These are phyloP conservation scores for Eilema griseolum DNA, from an alignment of 2,888 invertebrate species.

Conservation along the genomic window DNA sequence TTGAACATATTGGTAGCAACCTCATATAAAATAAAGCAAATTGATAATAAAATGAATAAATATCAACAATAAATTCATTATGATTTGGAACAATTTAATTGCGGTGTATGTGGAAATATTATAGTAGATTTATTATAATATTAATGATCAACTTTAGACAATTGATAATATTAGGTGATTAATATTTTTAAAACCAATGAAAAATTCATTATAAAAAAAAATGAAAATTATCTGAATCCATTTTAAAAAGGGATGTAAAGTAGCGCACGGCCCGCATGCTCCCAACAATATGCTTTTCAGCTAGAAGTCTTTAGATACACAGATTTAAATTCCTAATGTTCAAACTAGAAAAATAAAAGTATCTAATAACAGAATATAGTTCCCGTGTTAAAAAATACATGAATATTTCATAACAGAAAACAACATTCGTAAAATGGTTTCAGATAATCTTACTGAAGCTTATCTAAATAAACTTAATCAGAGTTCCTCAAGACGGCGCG, in stretches of 20 bases:
- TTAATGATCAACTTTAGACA: constrained; percentile 53
- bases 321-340: constrained; percentile 65
- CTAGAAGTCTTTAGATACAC: constrained; percentile 43
- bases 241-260: constrained; percentile 46
- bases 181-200: constrained; percentile 73
- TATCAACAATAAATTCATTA: constrained; percentile 75
- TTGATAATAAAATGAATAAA: constrained; percentile 63
- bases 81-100: constrained; percentile 66
- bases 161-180: constrained; percentile 42
- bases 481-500: constrained; percentile 6
- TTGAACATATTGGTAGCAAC: constrained; percentile 35
- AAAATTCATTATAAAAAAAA: constrained; percentile 58
- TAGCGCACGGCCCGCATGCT: constrained; percentile 77
- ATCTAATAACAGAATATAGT: constrained; percentile 28
- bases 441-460: constrained; percentile 25
- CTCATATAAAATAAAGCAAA: constrained; percentile 53
- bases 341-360: constrained; percentile 66
- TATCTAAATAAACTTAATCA: constrained; percentile 13
- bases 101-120: constrained; percentile 45
- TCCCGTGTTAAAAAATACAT: constrained; percentile 32
- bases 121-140: constrained; percentile 56
- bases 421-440: constrained; percentile 34
- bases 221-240: constrained; percentile 44
- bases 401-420: constrained; percentile 50
- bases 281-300: constrained; percentile 10